Conservation (phyloP, 1,140 invertebrate genomes). For the Arion vulgaris region DNA sequence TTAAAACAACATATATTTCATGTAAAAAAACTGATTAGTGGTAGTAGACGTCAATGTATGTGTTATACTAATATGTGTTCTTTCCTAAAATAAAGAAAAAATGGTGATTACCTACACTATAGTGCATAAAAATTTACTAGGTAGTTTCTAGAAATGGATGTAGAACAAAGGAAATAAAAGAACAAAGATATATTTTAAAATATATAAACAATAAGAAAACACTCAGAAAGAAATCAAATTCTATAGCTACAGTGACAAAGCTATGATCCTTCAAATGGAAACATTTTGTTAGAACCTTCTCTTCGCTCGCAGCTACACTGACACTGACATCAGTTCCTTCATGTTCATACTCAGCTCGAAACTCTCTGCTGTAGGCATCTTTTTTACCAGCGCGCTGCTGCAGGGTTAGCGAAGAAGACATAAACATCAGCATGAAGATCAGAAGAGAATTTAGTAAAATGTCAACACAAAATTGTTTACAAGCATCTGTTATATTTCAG, state of each 20-base stretch:
- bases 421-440: slow-evolving; percentile 16
- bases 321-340: not conserved
- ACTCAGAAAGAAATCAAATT: not conserved
- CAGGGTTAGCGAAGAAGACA: slow-evolving; percentile 16
- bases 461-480: not conserved
- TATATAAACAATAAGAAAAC: not conserved
- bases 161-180: not conserved
- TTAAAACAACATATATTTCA: too few species aligned
- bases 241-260: slow-evolving; percentile 19
- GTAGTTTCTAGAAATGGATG: too few species aligned
- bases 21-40: too few species aligned
- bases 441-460: not conserved
- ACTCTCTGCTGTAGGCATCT: slow-evolving; percentile 6
- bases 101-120: too few species aligned
- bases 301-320: not conserved
- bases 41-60: too few species aligned
- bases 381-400: slow-evolving; percentile 18
- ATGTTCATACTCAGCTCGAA: not conserved
- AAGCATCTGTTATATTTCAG: too few species aligned
- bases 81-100: too few species aligned
- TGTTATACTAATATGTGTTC: too few species aligned
- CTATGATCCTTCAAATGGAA: not conserved
- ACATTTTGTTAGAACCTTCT: slow-evolving; percentile 21
- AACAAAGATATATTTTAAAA: slow-evolving; percentile 4
- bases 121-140: too few species aligned